phyloP scores from a whole-genome alignment of 2,888 invertebrate species.

The Malacosoma neustria region DNA sequence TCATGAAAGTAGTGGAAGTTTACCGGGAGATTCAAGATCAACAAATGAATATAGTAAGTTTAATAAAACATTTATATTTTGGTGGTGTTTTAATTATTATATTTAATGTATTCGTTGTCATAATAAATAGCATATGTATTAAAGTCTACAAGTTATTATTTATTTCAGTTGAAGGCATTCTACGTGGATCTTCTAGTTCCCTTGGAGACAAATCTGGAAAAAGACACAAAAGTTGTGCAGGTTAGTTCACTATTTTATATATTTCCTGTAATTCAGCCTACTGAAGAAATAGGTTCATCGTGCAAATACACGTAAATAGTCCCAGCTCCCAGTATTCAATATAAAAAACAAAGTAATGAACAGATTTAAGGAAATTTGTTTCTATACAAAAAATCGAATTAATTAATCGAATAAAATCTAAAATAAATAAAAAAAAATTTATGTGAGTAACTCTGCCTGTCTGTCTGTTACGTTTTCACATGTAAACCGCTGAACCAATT shows the following conservation, averaged over 20 bases:
- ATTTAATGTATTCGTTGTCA: no score
- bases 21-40: slow-evolving; percentile 96
- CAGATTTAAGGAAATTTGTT: no score
- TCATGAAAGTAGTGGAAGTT: slow-evolving; percentile 94
- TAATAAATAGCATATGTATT: no score
- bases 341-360: no score
- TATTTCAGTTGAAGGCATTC: slow-evolving; percentile 90
- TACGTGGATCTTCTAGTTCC: slow-evolving; percentile 95
- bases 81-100: no score
- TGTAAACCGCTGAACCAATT: no score
- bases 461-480: no score
- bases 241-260: slow-evolving; percentile 69
- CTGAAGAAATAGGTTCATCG: slow-evolving; percentile 27
- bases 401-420: no score
- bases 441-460: no score
- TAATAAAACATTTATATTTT: no score
- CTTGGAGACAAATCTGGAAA: slow-evolving; percentile 93
- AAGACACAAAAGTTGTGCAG: slow-evolving; percentile 94
- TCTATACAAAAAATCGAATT: no score
- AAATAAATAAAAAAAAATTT: no score
- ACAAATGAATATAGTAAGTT: slow-evolving; percentile 95
- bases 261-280: slow-evolving; percentile 29
- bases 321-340: not conserved
- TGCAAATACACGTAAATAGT: slow-evolving; percentile 36
- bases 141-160: slow-evolving; percentile 30